Evolutionary conservation across 2,888 invertebrate species (phyloP).

Genomic region (Philereme vetulata): DNA sequence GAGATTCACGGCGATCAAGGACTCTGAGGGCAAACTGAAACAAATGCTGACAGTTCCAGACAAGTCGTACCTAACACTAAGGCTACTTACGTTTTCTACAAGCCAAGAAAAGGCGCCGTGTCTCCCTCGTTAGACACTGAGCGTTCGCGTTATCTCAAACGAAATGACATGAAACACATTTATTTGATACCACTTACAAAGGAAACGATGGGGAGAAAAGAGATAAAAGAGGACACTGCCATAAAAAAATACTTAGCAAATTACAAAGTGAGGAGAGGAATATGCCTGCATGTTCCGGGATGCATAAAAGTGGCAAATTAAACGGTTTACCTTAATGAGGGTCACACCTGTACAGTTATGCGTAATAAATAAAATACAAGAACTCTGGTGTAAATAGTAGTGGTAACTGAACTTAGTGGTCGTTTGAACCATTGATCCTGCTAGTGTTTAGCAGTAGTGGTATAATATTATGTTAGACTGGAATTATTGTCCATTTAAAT

Average conservation of each 20-base stretch:
- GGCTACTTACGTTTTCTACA: too few relatives aligned
- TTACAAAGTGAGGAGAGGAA: background rate
- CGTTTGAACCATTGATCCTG: conserved; percentile 24
- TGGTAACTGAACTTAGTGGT: conserved; percentile 18
- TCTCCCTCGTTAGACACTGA: too few relatives aligned
- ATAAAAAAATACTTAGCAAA: background rate
- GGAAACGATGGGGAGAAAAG: too few relatives aligned
- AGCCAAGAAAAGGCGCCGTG: too few relatives aligned
- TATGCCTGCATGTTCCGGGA: too few relatives aligned
- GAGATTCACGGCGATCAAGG: conserved; percentile 65
- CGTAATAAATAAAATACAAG: conserved; percentile 19
- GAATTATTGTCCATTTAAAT: conserved; percentile 23
- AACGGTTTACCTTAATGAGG: too few relatives aligned
- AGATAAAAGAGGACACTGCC: background rate
- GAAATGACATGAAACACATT: too few relatives aligned
- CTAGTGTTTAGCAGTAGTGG: conserved; percentile 35
- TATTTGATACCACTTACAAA: too few relatives aligned
- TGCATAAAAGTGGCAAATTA: too few relatives aligned
- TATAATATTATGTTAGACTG: conserved; percentile 21
- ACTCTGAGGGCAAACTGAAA: conserved; percentile 56
- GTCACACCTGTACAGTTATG: background rate
- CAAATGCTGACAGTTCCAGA: too few relatives aligned
- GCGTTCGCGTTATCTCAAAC: too few relatives aligned
- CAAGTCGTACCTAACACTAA: too few relatives aligned
- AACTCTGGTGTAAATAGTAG: conserved; percentile 26